Conservation (phyloP, 2,888 invertebrate genomes). For the Masnerella sp. region DNA sequence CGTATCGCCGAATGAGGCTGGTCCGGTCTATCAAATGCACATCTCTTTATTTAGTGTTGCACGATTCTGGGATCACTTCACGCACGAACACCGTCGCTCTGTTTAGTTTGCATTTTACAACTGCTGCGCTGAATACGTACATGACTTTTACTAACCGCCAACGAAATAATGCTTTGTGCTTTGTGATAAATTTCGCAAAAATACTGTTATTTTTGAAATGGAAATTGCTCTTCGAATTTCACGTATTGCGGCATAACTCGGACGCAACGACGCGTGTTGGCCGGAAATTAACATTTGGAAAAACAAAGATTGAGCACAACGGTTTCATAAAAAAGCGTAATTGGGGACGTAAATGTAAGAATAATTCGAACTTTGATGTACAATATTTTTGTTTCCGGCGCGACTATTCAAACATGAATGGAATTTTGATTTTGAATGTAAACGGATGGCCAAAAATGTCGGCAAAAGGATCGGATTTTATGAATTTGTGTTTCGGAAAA, state of each 20-base stretch:
- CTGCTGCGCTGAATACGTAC: constrained; percentile 58
- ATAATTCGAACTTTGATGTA: too few species aligned
- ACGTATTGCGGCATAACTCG: background rate
- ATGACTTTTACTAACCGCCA: constrained; percentile 49
- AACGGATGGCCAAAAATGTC: too few species aligned
- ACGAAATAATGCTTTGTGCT: constrained; percentile 29
- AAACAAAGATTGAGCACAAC: too few species aligned
- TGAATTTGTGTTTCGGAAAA: too few species aligned
- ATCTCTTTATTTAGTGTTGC: constrained; percentile 68
- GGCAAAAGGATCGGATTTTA: too few species aligned
- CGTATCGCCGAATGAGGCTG: constrained; percentile 36
- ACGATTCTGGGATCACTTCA: constrained; percentile 67
- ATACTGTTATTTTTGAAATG: constrained; percentile 7
- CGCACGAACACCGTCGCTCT: constrained; percentile 70
- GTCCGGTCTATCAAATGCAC: constrained; percentile 50
- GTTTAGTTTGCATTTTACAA: constrained; percentile 72
- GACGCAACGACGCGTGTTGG: background rate
- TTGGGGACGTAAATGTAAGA: too few species aligned
- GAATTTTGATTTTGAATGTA: too few species aligned
- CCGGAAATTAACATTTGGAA: too few species aligned
- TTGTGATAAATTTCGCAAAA: constrained; percentile 15
- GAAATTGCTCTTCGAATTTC: constrained; percentile 2
- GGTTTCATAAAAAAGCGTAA: too few species aligned
- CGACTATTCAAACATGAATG: too few species aligned
- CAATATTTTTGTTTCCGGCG: too few species aligned